These are phyloP conservation scores for Koerneria pararmatus DNA, from an alignment of 2,888 invertebrate genomes.

Conservation along the genomic window DNA sequence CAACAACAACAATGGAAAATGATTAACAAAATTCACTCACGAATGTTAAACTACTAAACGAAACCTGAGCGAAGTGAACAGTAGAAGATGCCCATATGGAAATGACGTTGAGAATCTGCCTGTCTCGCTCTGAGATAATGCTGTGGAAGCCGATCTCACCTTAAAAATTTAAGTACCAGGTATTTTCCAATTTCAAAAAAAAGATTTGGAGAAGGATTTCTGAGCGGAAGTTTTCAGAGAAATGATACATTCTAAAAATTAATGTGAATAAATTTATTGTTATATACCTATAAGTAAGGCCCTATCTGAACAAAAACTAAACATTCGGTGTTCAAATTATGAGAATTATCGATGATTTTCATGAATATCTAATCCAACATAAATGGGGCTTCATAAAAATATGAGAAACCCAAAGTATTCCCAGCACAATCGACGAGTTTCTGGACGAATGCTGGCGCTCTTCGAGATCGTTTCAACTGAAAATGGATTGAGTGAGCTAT, in stretches of 20 bases:
- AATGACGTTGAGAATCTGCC: constrained; percentile 40
- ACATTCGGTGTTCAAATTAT: too few relatives aligned
- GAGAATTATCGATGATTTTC: too few relatives aligned
- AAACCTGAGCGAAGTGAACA: constrained; percentile 49
- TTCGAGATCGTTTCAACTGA: neutral
- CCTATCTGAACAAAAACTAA: too few relatives aligned
- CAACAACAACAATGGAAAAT: too few relatives aligned
- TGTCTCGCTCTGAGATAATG: constrained; percentile 35
- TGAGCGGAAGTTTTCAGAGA: too few relatives aligned
- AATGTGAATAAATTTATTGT: too few relatives aligned
- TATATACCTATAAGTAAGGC: too few relatives aligned
- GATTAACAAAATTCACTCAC: too few relatives aligned
- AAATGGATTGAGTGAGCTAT: neutral
- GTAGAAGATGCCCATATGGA: constrained; percentile 47
- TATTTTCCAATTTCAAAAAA: neutral
- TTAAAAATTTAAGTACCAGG: constrained; percentile 22
- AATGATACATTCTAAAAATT: too few relatives aligned
- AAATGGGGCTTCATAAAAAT: too few relatives aligned
- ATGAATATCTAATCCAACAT: too few relatives aligned
- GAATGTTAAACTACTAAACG: too few relatives aligned
- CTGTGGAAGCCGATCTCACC: constrained; percentile 51
- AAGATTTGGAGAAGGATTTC: neutral
- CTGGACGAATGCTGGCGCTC: constrained; percentile 27
- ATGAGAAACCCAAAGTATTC: constrained; percentile 29
- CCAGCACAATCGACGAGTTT: constrained; percentile 38